Percentiles rank a stretch among this genome's conserved stretches.
Evolutionary conservation across 2,888 invertebrate species (phyloP).

Genomic region (Sceliomorpha sp.): DNA sequence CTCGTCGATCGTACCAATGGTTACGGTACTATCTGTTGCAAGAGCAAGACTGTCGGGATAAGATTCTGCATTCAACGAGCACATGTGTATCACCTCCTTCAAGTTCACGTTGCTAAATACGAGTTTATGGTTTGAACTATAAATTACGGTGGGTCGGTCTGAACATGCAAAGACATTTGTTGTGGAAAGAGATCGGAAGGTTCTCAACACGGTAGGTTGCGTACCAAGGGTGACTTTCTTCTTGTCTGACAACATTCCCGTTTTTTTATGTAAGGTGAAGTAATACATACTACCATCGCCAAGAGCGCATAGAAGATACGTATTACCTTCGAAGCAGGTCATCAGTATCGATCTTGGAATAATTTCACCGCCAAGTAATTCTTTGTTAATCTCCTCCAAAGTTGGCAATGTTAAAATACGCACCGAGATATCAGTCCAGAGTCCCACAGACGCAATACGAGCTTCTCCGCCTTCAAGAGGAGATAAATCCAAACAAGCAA

Average conservation of each 20-base stretch:
- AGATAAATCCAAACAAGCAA: conserved; percentile 97
- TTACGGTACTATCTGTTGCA: conserved; percentile 92
- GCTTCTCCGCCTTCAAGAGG: conserved; percentile 86
- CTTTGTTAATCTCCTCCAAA: conserved; percentile 90
- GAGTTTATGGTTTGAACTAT: conserved; percentile 98
- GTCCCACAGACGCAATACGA: conserved; percentile 92
- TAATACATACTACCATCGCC: conserved; percentile 99
- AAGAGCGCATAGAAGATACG: conserved; percentile 93
- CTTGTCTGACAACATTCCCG: conserved; percentile 90
- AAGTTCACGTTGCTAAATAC: conserved; percentile 99
- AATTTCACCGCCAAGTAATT: conserved; percentile 96
- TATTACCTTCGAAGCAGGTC: conserved; percentile 95
- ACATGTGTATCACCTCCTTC: conserved; percentile 98
- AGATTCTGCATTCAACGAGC: conserved; percentile 96
- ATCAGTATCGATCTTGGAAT: conserved; percentile 97
- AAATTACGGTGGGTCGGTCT: conserved; percentile 98
- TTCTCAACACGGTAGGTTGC: conserved; percentile 95
- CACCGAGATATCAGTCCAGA: conserved; percentile 99
- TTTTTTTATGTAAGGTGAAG: conserved; percentile 89
- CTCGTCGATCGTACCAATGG: conserved; percentile 98
- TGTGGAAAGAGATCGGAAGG: conserved; percentile 89
- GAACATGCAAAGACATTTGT: conserved; percentile 99
- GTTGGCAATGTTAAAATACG: conserved; percentile 91
- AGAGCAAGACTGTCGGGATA: conserved; percentile 96
- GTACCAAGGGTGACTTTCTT: conserved; percentile 98